Evolutionary conservation across 1,140 invertebrate genomes (phyloP).

Genomic region (Caenorhabditis elegans): WBcel235 BX284602.5:8849001-8849500

Average conservation of each 20-base stretch:
- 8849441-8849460: conserved; percentile 63
- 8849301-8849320: conserved; percentile 58
- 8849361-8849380: conserved; percentile 59
- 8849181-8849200: neutral
- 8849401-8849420: conserved; percentile 54
- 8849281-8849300: conserved; percentile 40
- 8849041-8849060: conserved; percentile 17
- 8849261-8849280: conserved; percentile 47
- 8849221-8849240: conserved; percentile 36
- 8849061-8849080: conserved; percentile 14
- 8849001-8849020: neutral
- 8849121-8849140: neutral
- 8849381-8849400: conserved; percentile 62
- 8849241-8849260: conserved; percentile 58
- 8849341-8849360: conserved; percentile 58
- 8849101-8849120: conserved; percentile 11
- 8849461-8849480: conserved; percentile 66
- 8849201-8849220: neutral
- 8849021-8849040: neutral
- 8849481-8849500: conserved; percentile 47
- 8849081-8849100: neutral
- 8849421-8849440: conserved; percentile 60
- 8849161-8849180: neutral
- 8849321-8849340: conserved; percentile 63
- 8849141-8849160: neutral